A percentile compares a stretch with the other conserved stretches of the same genome.
phyloP scores from a whole-genome alignment of 2,888 invertebrate species.

The Allolobophora icterica region DNA sequence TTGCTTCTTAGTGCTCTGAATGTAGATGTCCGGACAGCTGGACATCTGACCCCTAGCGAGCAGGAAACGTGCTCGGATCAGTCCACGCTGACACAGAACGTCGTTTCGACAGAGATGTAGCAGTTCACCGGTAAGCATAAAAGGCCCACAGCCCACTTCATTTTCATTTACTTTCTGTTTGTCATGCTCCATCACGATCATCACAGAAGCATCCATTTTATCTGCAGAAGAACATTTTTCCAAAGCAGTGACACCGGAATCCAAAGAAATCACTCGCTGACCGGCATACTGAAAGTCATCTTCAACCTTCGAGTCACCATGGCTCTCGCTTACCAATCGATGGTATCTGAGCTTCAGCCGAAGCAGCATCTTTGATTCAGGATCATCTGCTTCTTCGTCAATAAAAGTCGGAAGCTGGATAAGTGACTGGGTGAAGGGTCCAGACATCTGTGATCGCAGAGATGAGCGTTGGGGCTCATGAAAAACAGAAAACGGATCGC shows the following conservation, averaged over 20 bases:
- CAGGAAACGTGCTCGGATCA: slow-evolving; percentile 47
- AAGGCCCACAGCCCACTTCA: background rate
- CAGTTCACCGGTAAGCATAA: background rate
- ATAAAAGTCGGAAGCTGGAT: slow-evolving; percentile 29
- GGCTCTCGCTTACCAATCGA: slow-evolving; percentile 8
- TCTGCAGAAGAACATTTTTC: background rate
- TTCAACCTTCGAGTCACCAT: background rate
- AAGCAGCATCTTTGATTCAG: background rate
- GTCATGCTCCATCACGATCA: background rate
- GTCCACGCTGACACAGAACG: slow-evolving; percentile 61
- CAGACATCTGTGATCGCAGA: background rate
- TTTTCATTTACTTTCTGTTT: background rate
- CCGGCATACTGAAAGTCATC: background rate
- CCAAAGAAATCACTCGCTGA: background rate
- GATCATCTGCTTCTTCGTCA: background rate
- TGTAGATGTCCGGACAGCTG: slow-evolving; percentile 88
- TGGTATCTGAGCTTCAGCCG: background rate
- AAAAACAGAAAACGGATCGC: background rate
- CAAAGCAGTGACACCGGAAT: background rate
- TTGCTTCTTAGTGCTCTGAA: slow-evolving; percentile 30
- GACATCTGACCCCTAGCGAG: slow-evolving; percentile 71
- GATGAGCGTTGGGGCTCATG: background rate
- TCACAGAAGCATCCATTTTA: background rate
- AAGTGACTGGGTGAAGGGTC: slow-evolving; percentile 27
- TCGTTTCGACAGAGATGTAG: slow-evolving; percentile 58